phyloP scores from a whole-genome alignment of 2,797 vertebrate species.

The Diglossa cyanea region DNA sequence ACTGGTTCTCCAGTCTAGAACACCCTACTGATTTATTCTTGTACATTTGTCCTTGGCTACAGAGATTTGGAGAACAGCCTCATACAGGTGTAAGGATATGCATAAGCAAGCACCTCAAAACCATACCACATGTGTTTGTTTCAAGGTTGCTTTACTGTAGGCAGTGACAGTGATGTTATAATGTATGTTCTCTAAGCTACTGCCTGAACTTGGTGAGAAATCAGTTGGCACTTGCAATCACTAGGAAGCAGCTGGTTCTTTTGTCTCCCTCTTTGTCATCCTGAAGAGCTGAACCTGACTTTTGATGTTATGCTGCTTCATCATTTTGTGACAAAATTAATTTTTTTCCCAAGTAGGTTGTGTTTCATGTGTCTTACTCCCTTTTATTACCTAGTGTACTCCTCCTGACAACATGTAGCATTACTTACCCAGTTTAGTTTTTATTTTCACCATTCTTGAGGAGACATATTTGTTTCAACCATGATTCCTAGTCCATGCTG shows the following conservation, averaged over 20 bases:
- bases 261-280: background rate
- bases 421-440: background rate
- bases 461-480: background rate
- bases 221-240: background rate
- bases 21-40: background rate
- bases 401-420: background rate
- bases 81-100: background rate
- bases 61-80: background rate
- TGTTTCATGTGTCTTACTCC: background rate
- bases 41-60: background rate
- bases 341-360: background rate
- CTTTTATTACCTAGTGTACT: background rate
- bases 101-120: background rate
- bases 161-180: background rate
- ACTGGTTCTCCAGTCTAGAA: background rate
- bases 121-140: fast-evolving
- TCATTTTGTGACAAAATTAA: background rate
- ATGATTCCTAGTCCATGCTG: background rate
- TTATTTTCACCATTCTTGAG: background rate
- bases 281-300: background rate
- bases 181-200: background rate
- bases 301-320: background rate
- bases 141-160: background rate
- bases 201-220: background rate
- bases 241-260: background rate